Evolutionary conservation across 2,888 invertebrate genomes (phyloP).

Genomic region (Nomada goodeniana): DNA sequence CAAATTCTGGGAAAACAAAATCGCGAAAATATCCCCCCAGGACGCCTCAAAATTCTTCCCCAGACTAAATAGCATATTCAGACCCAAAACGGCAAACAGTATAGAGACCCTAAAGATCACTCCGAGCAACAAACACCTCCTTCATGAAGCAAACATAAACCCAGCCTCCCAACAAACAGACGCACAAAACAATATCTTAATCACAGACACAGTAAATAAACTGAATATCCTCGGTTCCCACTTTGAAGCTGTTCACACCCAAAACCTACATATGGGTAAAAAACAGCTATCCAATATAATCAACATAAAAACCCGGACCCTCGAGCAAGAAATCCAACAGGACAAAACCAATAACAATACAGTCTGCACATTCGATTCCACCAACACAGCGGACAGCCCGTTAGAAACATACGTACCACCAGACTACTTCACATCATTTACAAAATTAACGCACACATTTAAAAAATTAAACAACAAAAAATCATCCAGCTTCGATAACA

Average conservation of each 20-base stretch:
- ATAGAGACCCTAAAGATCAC: not conserved
- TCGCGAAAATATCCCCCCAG: not conserved
- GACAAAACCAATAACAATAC: no score
- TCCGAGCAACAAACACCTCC: not conserved
- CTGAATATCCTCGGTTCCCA: not conserved
- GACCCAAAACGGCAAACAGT: not conserved
- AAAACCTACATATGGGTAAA: no score
- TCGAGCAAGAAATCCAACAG: no score
- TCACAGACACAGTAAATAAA: not conserved
- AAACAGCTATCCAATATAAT: no score
- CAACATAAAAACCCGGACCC: no score
- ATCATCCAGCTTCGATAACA: constrained; percentile 12
- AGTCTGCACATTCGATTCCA: no score
- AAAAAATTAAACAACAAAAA: constrained; percentile 23
- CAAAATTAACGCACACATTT: no score
- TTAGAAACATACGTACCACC: not conserved
- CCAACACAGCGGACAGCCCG: no score
- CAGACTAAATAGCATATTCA: not conserved
- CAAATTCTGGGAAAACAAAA: not conserved
- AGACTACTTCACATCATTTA: not conserved
- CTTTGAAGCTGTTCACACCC: no score
- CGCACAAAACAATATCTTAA: not conserved
- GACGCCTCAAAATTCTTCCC: constrained; percentile 6
- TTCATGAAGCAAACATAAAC: not conserved
- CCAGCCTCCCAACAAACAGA: not conserved